Base-by-base conservation (phyloP, 2,797 vertebrate species). In the Parotocinclus haroldoi region DNA sequence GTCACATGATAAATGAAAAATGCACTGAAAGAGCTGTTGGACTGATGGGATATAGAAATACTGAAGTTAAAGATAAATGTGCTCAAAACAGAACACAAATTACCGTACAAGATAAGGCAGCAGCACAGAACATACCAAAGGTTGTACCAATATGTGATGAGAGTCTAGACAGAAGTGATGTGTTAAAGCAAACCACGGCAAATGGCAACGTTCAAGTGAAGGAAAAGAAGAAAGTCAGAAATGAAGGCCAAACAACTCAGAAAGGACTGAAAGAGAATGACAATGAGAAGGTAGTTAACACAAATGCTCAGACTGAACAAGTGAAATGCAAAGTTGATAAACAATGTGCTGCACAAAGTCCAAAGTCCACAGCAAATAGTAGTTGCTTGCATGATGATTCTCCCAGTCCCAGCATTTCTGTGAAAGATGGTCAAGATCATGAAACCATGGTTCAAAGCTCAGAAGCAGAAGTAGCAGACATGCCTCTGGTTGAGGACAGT, bases 151-250 rank as follows among this genome's bases (percentile, higher is more conserved):
- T 44, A 67, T 51, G 16, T 50, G 16, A 66, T 57, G 48, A 56
- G 17, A 39, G 4, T 18, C 42, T 27, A 46, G 63, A 60, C 37
- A 62, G 12, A 39, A 58, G 14, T 49, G 17, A 37, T 58, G 9
- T 46, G 49, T 16, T 17, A 57, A 52, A 16, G 51, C 39, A 53
- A 44, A 66, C 38, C 1, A 44, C 13, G 36, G 58, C 9, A 71
- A 60, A 56, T 18, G 1, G 48, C 40, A 42, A 27, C 17, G 51
- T 53, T 62, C 39, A 58, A 49, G 8, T 50, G n/a, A 55, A 65
- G 45, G 72, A 68, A 64, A 69, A 55, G 10, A 55, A 62, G 58
- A 53, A 73, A 69, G 70, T 67, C 52, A 19, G 18, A 52, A 53
- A 64, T 49, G 58, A 76, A 56, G 67, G 44, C 12, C 19, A 54